phyloP scores from a whole-genome alignment of 1,140 invertebrate species.

The Drosophila funebris region DNA sequence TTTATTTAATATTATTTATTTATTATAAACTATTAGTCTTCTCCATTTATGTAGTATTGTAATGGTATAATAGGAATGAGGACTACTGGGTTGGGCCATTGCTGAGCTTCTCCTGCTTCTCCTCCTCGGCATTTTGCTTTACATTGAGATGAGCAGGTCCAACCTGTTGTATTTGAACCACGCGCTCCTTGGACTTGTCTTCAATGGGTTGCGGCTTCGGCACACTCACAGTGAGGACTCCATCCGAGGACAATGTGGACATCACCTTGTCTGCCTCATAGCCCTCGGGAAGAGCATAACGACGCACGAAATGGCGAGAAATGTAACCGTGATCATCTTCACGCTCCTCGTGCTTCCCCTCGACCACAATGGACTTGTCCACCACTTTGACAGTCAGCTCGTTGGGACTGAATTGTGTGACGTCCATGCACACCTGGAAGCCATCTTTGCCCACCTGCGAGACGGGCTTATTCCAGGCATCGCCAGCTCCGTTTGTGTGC shows the following conservation, averaged over 20 bases:
- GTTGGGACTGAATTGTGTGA: conserved; percentile 89
- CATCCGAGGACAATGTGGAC: conserved; percentile 89
- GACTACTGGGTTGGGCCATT: background rate
- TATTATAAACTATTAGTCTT: background rate
- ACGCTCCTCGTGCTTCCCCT: conserved; percentile 89
- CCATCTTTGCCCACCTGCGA: conserved; percentile 67
- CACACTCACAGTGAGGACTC: conserved; percentile 88
- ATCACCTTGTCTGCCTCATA: conserved; percentile 87
- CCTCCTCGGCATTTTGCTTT: conserved; percentile 65
- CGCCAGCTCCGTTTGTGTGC: background rate
- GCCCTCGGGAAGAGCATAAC: conserved; percentile 88
- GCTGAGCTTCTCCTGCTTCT: conserved; percentile 11
- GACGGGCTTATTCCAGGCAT: conserved; percentile 10
- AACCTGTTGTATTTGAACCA: conserved; percentile 84
- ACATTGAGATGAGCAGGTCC: conserved; percentile 81
- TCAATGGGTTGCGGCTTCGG: conserved; percentile 84
- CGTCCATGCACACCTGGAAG: conserved; percentile 87
- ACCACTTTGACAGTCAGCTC: conserved; percentile 90
- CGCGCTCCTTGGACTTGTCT: conserved; percentile 66
- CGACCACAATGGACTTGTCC: conserved; percentile 87
- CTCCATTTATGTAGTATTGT: no score
- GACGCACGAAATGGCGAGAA: conserved; percentile 88
- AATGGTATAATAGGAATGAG: background rate
- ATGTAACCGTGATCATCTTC: conserved; percentile 86
- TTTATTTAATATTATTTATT: background rate